Base-by-base conservation (phyloP, 2,888 invertebrate species). In the Barypeithes pellucidus region DNA sequence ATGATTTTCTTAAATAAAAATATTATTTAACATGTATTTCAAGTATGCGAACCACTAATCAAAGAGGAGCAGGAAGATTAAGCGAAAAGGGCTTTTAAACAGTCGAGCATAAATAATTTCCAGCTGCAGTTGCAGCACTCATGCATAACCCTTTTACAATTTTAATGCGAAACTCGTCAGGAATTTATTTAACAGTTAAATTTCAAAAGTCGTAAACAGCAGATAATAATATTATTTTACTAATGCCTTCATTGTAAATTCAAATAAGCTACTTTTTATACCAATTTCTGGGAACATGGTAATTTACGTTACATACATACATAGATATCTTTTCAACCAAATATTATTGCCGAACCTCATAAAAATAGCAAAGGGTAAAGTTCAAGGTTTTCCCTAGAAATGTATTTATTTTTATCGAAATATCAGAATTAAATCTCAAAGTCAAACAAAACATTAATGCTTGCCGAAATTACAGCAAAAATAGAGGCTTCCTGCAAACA, bases 151-250 rank as follows among this genome's bases (percentile, higher is more conserved):
- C 39, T 60, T 60, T 60, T 41, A 14, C 39, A 43, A 43, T 57
- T 67, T 57, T 67, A 67, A 67, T 57, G 67, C 67, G 59, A 57
- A 67, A 57, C 45, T 39, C 67, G 59, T 67, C 67, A 50, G n/a
- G n/a, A 50, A 50, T 50, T 50, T 24, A 50, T 22, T 24, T 50
- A n/a, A 24, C n/a, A 50, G 24, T 22, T 50, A 50, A 50, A 24
- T 50, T 50, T n/a, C 50, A 24, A 24, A 50, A 50, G 50, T 22
- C 24, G 5, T 11, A 22, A 50, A 50, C 50, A 50, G 50, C 12
- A 12, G n/a, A 22, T 20, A 24, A 24, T 24, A n/a, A n/a, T n/a
- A n/a, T n/a, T n/a, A n/a, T n/a, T n/a, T n/a, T n/a, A n/a, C n/a
- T n/a, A n/a, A n/a, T n/a, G n/a, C n/a, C n/a, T n/a, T n/a, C n/a